These are phyloP conservation scores for Drosophila carrolli DNA, from an alignment of 1,140 invertebrate genomes.

Conservation along the genomic window DNA sequence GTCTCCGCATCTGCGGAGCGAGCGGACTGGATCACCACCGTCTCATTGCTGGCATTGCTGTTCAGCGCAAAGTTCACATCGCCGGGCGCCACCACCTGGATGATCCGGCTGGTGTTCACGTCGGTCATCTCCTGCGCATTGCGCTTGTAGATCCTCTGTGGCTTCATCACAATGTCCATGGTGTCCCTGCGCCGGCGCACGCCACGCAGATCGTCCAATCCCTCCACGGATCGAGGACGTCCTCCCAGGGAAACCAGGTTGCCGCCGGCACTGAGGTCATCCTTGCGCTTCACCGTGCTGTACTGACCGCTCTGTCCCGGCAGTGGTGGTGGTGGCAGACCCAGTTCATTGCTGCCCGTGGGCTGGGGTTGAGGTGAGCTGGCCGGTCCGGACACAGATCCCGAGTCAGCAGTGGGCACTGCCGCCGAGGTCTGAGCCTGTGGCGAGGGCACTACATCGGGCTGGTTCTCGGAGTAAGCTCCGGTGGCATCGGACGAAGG, in stretches of 20 bases:
- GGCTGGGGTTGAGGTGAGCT: slow-evolving; percentile 86
- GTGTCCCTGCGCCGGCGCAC: slow-evolving; percentile 87
- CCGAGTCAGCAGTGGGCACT: slow-evolving; percentile 75
- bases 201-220: slow-evolving; percentile 88
- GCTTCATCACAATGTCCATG: slow-evolving; percentile 87
- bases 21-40: slow-evolving; percentile 93
- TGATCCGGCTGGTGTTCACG: slow-evolving; percentile 94
- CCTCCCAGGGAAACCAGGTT: slow-evolving; percentile 93
- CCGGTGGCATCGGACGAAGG: slow-evolving; percentile 90
- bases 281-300: slow-evolving; percentile 93
- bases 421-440: slow-evolving; percentile 89
- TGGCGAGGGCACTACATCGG: slow-evolving; percentile 91
- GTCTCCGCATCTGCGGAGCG: slow-evolving; percentile 91
- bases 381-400: slow-evolving; percentile 83
- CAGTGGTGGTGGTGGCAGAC: slow-evolving; percentile 91
- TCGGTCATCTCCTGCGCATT: slow-evolving; percentile 97
- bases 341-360: slow-evolving; percentile 86
- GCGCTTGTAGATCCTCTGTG: slow-evolving; percentile 91
- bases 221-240: slow-evolving; percentile 92
- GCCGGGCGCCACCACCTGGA: slow-evolving; percentile 96
- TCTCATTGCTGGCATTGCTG: slow-evolving; percentile 89
- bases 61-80: slow-evolving; percentile 96
- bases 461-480: slow-evolving; percentile 92
- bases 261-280: slow-evolving; percentile 89
- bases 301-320: slow-evolving; percentile 90